These are phyloP conservation scores for Lontra canadensis DNA, from an alignment of 2,113 vertebrate genomes.

Conservation along the genomic window DNA sequence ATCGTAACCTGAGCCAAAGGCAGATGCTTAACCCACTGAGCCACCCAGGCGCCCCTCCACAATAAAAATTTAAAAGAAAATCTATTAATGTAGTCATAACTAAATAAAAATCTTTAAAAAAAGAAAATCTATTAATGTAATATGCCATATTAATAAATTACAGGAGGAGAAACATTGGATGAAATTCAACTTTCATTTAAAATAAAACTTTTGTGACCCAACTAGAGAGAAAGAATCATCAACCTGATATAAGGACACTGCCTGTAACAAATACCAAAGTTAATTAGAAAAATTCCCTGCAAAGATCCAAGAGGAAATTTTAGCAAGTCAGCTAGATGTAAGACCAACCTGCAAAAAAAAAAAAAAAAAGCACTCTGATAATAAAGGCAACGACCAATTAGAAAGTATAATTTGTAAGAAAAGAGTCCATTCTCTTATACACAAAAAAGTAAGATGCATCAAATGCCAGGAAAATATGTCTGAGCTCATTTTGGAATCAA, in stretches of 20 bases:
- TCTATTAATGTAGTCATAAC: neutral
- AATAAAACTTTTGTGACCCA: neutral
- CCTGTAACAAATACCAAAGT: neutral
- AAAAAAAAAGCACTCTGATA: neutral
- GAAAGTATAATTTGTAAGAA: neutral
- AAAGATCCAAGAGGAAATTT: neutral
- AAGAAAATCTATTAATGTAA: neutral
- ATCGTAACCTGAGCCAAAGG: no score
- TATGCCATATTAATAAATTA: neutral
- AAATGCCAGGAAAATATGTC: neutral
- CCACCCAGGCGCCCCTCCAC: neutral
- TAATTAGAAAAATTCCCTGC: neutral
- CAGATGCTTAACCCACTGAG: no score
- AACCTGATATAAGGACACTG: neutral
- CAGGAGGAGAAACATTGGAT: neutral
- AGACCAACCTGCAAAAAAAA: neutral
- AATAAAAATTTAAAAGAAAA: neutral
- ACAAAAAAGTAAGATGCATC: neutral
- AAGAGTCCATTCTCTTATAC: neutral
- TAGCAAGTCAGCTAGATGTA: neutral
- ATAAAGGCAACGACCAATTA: neutral
- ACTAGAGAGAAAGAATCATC: neutral
- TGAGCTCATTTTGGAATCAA: neutral
- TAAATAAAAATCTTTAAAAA: neutral
- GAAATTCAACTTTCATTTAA: neutral